These are phyloP conservation scores for Protophormia terraenovae DNA, from an alignment of 2,888 invertebrate species.

Conservation along the genomic window DNA sequence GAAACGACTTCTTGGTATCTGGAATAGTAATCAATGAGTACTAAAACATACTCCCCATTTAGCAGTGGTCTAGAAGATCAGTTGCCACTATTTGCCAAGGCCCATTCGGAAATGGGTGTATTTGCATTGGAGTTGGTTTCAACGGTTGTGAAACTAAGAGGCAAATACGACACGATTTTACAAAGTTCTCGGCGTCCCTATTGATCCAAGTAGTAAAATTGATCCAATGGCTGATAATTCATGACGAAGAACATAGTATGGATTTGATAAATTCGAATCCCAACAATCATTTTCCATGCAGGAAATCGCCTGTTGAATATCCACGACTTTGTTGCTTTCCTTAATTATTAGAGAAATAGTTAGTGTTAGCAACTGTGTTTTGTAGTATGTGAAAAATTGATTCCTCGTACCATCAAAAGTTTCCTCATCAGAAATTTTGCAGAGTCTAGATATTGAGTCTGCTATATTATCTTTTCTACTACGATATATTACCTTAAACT, in stretches of 20 bases:
- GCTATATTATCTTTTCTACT: conserved; percentile 43
- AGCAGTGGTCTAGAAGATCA: conserved; percentile 52
- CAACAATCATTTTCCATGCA: conserved; percentile 44
- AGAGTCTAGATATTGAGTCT: conserved; percentile 54
- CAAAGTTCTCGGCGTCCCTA: conserved; percentile 31
- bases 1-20: conserved; percentile 49
- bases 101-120: conserved; percentile 57
- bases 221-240: conserved; percentile 48
- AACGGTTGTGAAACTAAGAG: conserved; percentile 51
- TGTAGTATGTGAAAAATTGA: conserved; percentile 10
- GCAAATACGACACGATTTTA: conserved; percentile 54
- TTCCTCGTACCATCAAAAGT: conserved; percentile 20
- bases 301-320: conserved; percentile 41
- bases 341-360: conserved; percentile 31
- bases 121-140: conserved; percentile 46
- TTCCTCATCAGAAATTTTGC: conserved; percentile 29
- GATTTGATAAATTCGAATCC: conserved; percentile 26
- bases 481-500: conserved; percentile 50
- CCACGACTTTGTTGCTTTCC: conserved; percentile 34
- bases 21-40: conserved; percentile 63
- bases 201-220: conserved; percentile 54
- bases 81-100: conserved; percentile 55
- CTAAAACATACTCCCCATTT: conserved; percentile 56
- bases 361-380: conserved; percentile 22
- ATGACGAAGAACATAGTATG: conserved; percentile 43